Evolutionary conservation across 2,888 invertebrate genomes (phyloP), one percentile per base, ranked within the genome.

Genomic region (Lutraria lutraria): DNA sequence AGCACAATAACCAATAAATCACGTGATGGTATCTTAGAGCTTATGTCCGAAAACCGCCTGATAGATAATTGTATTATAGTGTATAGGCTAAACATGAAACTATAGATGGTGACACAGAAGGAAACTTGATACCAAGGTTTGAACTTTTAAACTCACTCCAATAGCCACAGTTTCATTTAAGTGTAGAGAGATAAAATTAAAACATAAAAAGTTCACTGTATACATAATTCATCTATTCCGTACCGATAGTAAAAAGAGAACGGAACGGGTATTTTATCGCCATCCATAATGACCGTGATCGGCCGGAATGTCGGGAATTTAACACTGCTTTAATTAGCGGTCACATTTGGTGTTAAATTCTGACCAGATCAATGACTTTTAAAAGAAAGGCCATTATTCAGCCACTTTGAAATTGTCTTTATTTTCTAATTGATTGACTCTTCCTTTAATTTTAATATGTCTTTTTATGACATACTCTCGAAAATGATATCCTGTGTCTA

Each of bases 361-460:
- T 31, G 25, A 54, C 21, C 31, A 31, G 21, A 53, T 60, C 85
- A 85, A 80, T 85, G 85, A 80, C 60, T 80, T 85, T 56, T 79
- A 56, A 43, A 80, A 80, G 29, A 54, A 76, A 56, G 79, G 56
- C 31, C 60, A 80, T 34, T 25, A 85, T 79, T 85, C 43, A 34
- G 12, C 34, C 31, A 53, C 53, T 80, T 79, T 84, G 19, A 85
- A 85, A 85, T 80, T 80, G 60, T 80, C 80, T 80, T 85, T 56
- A 85, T 85, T 85, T 85, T 43, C 80, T 85, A 85, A 85, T 85
- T 79, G 85, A 85, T 85, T 79, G 79, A 34, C 56, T 85, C 80
- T 85, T 34, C 79, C 85, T 80, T 80, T 56, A 85, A 85, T 85
- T 81, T 76, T 79, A 60, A 85, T 85, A 60, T 54, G 79, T 80